Evolutionary conservation across 1,140 invertebrate genomes (phyloP).

Genomic region (Linepithema humile): DNA sequence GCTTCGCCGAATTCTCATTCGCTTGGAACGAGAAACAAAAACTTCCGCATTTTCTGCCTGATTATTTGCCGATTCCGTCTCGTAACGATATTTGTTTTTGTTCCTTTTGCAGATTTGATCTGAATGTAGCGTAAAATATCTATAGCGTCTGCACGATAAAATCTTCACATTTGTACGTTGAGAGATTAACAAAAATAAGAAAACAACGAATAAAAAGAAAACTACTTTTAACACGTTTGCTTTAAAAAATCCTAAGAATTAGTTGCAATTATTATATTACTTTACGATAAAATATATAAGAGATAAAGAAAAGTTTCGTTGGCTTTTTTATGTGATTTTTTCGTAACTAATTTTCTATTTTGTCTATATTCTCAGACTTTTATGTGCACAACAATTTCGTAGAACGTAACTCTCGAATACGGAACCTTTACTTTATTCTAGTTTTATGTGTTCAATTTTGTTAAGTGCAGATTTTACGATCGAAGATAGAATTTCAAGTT

Average conservation of each 20-base stretch:
- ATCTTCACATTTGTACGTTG: not conserved
- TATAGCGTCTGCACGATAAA: not conserved
- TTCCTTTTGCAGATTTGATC: not conserved
- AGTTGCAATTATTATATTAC: not conserved
- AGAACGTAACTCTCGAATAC: not conserved
- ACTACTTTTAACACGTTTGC: not conserved
- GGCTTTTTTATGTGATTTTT: not conserved
- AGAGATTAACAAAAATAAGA: not conserved
- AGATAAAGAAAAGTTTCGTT: not conserved
- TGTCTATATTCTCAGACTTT: not conserved
- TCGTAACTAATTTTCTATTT: not conserved
- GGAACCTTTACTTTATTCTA: not conserved
- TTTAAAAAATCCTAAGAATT: not conserved
- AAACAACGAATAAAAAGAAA: not conserved
- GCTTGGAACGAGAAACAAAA: not conserved
- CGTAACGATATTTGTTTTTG: not conserved
- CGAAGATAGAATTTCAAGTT: constrained; percentile 6
- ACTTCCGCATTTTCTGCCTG: not conserved
- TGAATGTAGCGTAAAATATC: no score
- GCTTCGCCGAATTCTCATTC: constrained; percentile 15
- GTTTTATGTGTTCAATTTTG: constrained; percentile 20
- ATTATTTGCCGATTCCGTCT: not conserved
- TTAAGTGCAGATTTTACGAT: constrained; percentile 20
- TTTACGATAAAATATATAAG: not conserved
- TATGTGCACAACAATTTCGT: not conserved